These are phyloP conservation scores for Caenorhabditis sp. DNA, from an alignment of 2,888 invertebrate species.

Conservation along the genomic window DNA sequence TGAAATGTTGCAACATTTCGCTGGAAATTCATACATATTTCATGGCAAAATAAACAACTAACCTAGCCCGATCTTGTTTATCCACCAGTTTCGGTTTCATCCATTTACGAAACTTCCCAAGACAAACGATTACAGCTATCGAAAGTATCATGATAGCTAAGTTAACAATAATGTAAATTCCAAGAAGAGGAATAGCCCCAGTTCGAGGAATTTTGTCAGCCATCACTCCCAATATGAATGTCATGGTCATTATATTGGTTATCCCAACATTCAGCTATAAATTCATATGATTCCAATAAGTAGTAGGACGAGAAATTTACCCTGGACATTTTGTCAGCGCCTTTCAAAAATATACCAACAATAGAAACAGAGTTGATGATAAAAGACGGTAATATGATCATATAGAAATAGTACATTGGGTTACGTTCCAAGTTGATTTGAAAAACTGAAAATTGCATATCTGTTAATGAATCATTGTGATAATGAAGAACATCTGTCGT, in stretches of 20 bases:
- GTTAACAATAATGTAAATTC: constrained; percentile 28
- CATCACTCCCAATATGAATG: constrained; percentile 41
- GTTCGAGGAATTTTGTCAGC: constrained; percentile 37
- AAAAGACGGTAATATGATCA: constrained; percentile 37
- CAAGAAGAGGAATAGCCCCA: constrained; percentile 28
- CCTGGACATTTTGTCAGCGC: constrained; percentile 34
- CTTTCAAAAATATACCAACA: constrained; percentile 26
- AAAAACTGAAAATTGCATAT: constrained; percentile 23
- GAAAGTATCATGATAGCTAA: constrained; percentile 22
- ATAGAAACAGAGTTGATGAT: constrained; percentile 31
- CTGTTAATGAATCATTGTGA: constrained; percentile 18
- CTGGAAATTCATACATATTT: neutral
- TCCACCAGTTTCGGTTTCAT: neutral
- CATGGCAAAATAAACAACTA: neutral
- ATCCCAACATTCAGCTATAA: constrained; percentile 32
- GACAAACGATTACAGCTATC: constrained; percentile 1
- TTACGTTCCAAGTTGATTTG: constrained; percentile 25
- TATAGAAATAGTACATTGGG: constrained; percentile 36
- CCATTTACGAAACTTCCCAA: constrained; percentile 4
- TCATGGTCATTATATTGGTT: constrained; percentile 43
- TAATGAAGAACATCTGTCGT: constrained; percentile 11
- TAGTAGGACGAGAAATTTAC: too few relatives aligned
- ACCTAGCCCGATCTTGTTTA: too few relatives aligned
- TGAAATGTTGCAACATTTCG: neutral
- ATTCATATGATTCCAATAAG: neutral